Base-by-base conservation (phyloP, 2,797 vertebrate species). In the Telmatherina bonti region DNA sequence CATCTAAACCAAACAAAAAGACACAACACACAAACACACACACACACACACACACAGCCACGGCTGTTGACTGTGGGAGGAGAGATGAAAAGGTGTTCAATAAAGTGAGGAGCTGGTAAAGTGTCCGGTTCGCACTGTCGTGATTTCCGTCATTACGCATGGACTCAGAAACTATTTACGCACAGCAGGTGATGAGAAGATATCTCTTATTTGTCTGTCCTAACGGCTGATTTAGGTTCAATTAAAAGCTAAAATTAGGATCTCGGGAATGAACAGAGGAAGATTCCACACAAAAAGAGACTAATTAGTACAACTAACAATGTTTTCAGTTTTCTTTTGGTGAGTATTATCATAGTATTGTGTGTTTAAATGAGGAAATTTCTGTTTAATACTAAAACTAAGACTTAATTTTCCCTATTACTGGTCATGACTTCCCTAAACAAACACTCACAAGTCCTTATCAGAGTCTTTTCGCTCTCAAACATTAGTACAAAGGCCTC, bases 401-500 rank as follows among this genome's bases (percentile, higher is more conserved):
- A 82, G 55, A 78, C 78, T 72, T 58, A 60, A 70, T 76, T 74
- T 79, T 78, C 63, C 57, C 47, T 81, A 77, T 74, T 76, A 60
- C 62, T 31, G 67, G 66, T 55, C 59, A 62, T 53, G 69, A 85
- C 67, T 82, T 79, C 30, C 79, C 81, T 86, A 91, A 92, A 89
- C 86, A 91, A 91, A 93, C 88, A 91, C 76, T 82, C 79, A 83
- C 82, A 76, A 68, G 78, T 69, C 61, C 82, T 85, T 90, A 90
- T 89, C 88, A 59, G 74, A 70, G 73, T 88, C 89, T 91, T 90
- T 83, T 91, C 62, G 67, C 82, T 64, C 81, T 68, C 79, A 86
- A 85, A 88, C 81, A 78, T 78, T 65, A 81, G 86, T 81, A 90
- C 90, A 93, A 91, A 92, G 85, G 78, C 81, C 72, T 62, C 85